Percentiles rank a stretch among this genome's conserved stretches.
Conservation (phyloP, 2,113 vertebrate species). For the Mormyrus iriodes region DNA sequence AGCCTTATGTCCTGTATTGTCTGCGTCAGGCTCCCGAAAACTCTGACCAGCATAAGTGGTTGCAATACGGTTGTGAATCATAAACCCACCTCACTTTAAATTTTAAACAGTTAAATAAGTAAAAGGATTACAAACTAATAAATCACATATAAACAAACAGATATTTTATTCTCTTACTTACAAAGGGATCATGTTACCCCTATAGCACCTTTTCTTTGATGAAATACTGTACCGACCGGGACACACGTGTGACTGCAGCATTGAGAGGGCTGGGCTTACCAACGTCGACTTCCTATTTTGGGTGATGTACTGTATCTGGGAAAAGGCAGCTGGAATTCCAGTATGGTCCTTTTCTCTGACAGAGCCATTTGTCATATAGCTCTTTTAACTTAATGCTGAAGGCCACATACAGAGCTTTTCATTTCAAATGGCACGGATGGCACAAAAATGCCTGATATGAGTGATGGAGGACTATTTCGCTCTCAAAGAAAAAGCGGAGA, state of each 20-base stretch:
- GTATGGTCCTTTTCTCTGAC: not conserved
- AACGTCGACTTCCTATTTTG: not conserved
- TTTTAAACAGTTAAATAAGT: not conserved
- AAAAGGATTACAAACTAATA: not conserved
- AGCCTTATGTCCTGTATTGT: not conserved
- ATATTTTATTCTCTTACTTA: not conserved
- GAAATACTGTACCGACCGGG: not conserved
- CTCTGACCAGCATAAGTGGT: not conserved
- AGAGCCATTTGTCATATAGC: not conserved
- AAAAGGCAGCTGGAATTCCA: not conserved
- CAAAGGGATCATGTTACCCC: not conserved
- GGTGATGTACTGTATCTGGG: not conserved
- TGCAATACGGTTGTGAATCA: not conserved
- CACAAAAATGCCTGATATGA: not conserved
- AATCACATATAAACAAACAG: not conserved
- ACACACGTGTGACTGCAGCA: not conserved
- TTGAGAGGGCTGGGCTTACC: not conserved
- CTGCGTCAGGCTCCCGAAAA: not conserved
- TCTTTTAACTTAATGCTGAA: not conserved
- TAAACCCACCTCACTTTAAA: not conserved
- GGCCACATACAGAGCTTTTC: not conserved
- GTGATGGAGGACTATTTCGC: not conserved
- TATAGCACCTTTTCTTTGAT: not conserved
- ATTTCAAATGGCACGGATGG: not conserved
- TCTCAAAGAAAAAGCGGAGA: not conserved